A percentile compares a stretch with the other conserved stretches of the same genome.
Conservation (phyloP, 2,113 vertebrate species). For the Tonatia bakeri region DNA sequence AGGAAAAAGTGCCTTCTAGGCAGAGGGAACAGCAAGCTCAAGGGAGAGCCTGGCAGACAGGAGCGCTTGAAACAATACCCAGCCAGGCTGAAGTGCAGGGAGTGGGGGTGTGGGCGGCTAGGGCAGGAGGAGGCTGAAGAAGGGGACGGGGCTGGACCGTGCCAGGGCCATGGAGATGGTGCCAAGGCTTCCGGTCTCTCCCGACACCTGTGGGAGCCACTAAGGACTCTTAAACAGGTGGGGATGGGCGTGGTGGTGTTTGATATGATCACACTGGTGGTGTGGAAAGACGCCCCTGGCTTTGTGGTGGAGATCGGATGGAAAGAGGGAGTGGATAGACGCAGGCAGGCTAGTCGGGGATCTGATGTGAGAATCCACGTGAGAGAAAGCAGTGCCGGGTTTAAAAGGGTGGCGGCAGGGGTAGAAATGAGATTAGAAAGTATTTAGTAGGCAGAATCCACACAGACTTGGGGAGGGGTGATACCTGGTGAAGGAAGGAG, state of each 20-base stretch:
- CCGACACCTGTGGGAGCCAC: not conserved
- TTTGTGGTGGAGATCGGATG: not conserved
- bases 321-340: not conserved
- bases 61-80: not conserved
- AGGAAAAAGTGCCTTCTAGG: not conserved
- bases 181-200: not conserved
- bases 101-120: not conserved
- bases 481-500: not conserved
- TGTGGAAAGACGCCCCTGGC: not conserved
- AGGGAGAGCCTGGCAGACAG: not conserved
- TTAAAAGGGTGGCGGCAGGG: not conserved
- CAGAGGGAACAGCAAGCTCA: not conserved
- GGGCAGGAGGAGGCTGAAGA: not conserved
- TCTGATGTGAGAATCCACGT: accelerated
- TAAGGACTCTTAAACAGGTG: not conserved
- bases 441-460: not conserved
- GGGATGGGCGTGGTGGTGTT: not conserved
- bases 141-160: too few species aligned
- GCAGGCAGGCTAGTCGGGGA: not conserved
- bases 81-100: not conserved
- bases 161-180: too few species aligned
- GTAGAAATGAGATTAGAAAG: not conserved
- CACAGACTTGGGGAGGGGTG: not conserved
- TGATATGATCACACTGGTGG: not conserved
- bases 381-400: not conserved